Evolutionary conservation across 1,140 invertebrate species (phyloP), one percentile per base, ranked within the genome.

Genomic region (Rhyacophila brunnea): DNA sequence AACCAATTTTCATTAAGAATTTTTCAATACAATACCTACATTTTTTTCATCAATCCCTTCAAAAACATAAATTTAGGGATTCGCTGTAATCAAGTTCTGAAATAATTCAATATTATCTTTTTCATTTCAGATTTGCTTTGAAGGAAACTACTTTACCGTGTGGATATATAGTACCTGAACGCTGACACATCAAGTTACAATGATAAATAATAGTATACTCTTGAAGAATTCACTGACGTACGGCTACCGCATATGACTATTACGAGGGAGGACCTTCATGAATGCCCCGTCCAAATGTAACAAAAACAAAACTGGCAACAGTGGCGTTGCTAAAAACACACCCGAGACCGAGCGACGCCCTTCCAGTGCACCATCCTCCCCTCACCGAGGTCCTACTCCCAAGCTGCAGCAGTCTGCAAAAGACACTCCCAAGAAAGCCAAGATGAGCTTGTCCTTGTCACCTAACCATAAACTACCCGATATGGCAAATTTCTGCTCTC

Each of bases 201-300:
- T 57, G 54, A 40, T 57, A 48, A 42, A 35, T 50, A 44, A 19
- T 6, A 50, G 36, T 13, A 43, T 1, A 34, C 20, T 45, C 7
- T 4, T 51, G 10, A 43, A 40, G 14, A 35, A 44, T n/a, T 43
- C 10, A 34, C 13, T 50, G 15, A 10, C 38, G 13, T 50, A 50
- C 28, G 38, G 55, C 6, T 35, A 44, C 28, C 10, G 44, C 32
- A 50, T 50, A 58, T 58, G 55, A 58, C 55, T 58, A 58, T 50
- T 58, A 18, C 47, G 18, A 36, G 28, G 55, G 15, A 43, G 47
- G 19, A 13, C 35, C 42, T 51, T 50, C n/a, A 58, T 50, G 55
- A 58, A 58, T 44, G 55, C 5, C n/a, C 19, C 19, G 23, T n/a
- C 46, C 10, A 48, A 7, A 48, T 48, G 46, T 13, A 28, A 13